Evolutionary conservation across 1,140 invertebrate genomes (phyloP).

Genomic region (Tetragnatha versicolor): DNA sequence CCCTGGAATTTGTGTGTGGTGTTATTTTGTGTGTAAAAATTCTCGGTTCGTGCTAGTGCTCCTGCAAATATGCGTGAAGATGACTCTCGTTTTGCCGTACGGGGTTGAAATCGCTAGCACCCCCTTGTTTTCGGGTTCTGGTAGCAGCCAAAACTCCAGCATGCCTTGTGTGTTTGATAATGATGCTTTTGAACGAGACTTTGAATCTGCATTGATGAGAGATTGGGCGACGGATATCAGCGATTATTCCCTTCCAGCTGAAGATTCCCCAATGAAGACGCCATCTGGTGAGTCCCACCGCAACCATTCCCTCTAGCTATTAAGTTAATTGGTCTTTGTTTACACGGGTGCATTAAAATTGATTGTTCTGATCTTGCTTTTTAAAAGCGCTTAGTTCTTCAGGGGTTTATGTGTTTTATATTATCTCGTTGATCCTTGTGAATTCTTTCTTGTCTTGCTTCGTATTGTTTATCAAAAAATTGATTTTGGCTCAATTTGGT

Average conservation of each 20-base stretch:
- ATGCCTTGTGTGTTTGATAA: slow-evolving; percentile 51
- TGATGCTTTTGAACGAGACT: slow-evolving; percentile 41
- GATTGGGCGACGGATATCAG: slow-evolving; percentile 47
- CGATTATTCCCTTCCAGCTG: slow-evolving; percentile 32
- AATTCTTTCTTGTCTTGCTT: no score
- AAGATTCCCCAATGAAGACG: slow-evolving; percentile 29
- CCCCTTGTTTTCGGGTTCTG: slow-evolving; percentile 23
- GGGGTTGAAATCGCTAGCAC: slow-evolving; percentile 41
- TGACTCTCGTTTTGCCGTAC: slow-evolving; percentile 48
- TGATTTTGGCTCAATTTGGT: no score
- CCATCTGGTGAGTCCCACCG: slow-evolving; percentile 45
- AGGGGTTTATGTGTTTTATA: no score
- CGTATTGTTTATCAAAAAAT: no score
- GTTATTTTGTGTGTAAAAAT: not conserved
- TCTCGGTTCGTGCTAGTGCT: not conserved
- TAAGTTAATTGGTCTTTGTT: not conserved
- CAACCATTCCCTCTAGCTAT: not conserved
- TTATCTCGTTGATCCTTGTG: no score
- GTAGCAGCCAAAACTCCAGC: slow-evolving; percentile 36
- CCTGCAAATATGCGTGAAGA: slow-evolving; percentile 30
- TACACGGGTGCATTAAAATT: not conserved
- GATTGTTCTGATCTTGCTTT: no score
- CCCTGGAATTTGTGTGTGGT: not conserved
- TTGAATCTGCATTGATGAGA: slow-evolving; percentile 45
- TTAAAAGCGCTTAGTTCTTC: no score